These are phyloP conservation scores for Heterodera carotae DNA, from an alignment of 1,140 invertebrate species.

Conservation along the genomic window DNA sequence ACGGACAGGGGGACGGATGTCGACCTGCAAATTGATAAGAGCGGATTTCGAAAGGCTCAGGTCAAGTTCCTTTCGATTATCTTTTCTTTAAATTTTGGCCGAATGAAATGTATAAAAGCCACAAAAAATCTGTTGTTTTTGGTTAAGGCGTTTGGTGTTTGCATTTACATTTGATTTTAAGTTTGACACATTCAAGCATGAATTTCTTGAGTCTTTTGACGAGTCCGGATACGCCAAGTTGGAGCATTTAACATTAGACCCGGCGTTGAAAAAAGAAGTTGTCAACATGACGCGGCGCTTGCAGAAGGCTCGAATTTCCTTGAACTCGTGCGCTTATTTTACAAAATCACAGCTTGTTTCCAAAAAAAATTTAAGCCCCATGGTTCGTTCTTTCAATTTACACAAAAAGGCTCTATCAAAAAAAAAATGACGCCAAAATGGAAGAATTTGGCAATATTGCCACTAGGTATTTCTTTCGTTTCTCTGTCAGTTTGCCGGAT, in stretches of 20 bases:
- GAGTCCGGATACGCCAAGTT: slow-evolving; percentile 30
- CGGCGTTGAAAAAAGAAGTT: slow-evolving; percentile 21
- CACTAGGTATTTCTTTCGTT: too few species aligned
- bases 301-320: slow-evolving; percentile 21
- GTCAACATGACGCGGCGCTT: slow-evolving; percentile 26
- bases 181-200: slow-evolving; percentile 28
- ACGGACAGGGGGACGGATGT: slow-evolving; percentile 3
- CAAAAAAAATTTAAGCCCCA: slow-evolving; percentile 10
- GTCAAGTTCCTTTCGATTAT: not conserved
- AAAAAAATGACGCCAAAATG: too few species aligned
- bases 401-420: not conserved
- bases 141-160: too few species aligned
- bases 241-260: slow-evolving; percentile 24
- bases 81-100: too few species aligned
- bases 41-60: slow-evolving; percentile 16
- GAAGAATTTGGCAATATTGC: too few species aligned
- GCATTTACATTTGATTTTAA: not conserved
- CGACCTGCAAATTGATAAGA: slow-evolving; percentile 13
- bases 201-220: slow-evolving; percentile 31
- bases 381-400: not conserved
- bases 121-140: not conserved
- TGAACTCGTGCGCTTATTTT: slow-evolving; percentile 17
- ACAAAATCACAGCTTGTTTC: too few species aligned
- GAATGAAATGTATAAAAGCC: too few species aligned
- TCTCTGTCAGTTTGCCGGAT: slow-evolving; percentile 2